Percentiles rank a stretch among this genome's conserved stretches.
phyloP scores from a whole-genome alignment of 2,797 vertebrate genomes.

The Eutrigla gurnardus region DNA sequence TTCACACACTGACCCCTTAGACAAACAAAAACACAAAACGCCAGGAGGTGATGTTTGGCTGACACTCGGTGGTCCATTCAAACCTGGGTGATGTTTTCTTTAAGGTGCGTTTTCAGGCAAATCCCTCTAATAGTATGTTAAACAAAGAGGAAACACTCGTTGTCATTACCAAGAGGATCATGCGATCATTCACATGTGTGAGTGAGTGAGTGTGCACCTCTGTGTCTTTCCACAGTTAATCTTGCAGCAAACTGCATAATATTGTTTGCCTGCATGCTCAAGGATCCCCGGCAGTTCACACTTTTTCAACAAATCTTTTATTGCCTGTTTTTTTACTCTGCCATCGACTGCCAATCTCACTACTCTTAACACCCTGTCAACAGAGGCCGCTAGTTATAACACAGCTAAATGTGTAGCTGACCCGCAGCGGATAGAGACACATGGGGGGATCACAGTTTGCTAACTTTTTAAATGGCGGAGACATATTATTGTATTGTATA shows the following conservation, averaged over 20 bases:
- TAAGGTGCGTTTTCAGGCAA: background rate
- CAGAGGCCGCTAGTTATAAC: background rate
- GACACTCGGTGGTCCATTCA: background rate
- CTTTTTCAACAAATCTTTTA: no score
- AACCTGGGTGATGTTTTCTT: background rate
- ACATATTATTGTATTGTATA: no score
- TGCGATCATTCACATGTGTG: no score
- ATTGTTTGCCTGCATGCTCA: background rate
- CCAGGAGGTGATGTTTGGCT: slow-evolving; percentile 10
- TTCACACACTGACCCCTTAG: slow-evolving; percentile 12
- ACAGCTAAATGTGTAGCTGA: no score
- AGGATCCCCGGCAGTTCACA: background rate
- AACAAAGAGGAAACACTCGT: background rate
- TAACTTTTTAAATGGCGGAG: no score
- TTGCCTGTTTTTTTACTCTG: no score
- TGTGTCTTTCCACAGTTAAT: background rate
- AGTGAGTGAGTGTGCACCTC: background rate
- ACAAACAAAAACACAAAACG: slow-evolving; percentile 27
- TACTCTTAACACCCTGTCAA: no score
- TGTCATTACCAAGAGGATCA: background rate
- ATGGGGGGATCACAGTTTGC: no score
- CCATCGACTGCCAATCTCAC: no score
- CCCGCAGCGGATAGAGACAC: background rate
- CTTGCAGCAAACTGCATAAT: background rate
- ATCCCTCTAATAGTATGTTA: background rate